Percentiles rank a stretch among this genome's conserved stretches.
phyloP scores from a whole-genome alignment of 2,797 vertebrate species.

The Megaceryle alcyon region DNA sequence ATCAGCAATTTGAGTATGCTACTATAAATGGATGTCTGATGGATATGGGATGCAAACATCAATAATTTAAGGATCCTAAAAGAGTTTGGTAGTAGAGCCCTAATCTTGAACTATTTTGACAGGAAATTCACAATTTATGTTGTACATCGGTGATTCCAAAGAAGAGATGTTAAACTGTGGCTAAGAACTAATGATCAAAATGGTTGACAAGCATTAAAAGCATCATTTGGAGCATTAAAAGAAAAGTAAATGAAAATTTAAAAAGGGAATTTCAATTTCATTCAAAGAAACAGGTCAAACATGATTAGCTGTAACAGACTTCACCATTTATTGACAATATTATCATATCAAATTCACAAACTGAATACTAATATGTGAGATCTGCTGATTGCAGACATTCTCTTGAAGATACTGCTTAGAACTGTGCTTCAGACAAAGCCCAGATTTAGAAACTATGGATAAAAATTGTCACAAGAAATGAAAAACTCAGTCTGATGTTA shows the following conservation, averaged over 20 bases:
- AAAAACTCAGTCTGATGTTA: neutral
- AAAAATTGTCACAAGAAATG: neutral
- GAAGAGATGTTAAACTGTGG: neutral
- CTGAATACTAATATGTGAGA: neutral
- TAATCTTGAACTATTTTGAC: neutral
- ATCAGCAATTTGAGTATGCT: neutral
- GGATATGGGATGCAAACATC: neutral
- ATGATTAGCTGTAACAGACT: neutral
- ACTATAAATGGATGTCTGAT: neutral
- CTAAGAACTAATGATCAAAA: neutral
- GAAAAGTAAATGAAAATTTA: neutral
- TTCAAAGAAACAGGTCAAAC: neutral
- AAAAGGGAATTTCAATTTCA: neutral
- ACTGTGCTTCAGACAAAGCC: neutral
- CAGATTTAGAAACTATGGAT: neutral
- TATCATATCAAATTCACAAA: neutral
- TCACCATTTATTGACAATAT: neutral
- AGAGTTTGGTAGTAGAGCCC: neutral
- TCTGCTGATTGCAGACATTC: neutral
- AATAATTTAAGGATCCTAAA: neutral
- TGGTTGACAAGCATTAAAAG: neutral
- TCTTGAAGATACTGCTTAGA: neutral
- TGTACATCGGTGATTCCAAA: neutral
- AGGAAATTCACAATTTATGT: neutral
- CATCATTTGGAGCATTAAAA: neutral